phyloP scores from a whole-genome alignment of 2,797 vertebrate genomes.

The Threskiornis aethiopicus region DNA sequence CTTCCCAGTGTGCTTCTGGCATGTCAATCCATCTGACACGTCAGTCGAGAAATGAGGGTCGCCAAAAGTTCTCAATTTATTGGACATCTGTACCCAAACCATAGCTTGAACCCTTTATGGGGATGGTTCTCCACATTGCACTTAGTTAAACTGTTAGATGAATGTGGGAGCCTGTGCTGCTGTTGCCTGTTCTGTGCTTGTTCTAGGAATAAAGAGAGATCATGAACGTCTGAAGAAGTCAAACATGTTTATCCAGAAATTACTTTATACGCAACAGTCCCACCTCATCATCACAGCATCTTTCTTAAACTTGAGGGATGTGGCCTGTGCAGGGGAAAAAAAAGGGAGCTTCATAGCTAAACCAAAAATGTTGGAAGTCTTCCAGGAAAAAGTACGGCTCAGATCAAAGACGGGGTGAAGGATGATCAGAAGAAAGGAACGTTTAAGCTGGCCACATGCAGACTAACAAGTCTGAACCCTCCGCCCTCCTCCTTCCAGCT shows the following conservation, averaged over 20 bases:
- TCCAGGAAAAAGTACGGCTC: constrained; percentile 15
- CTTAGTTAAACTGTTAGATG: not conserved
- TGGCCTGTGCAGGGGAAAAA: not conserved
- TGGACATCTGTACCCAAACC: constrained; percentile 6
- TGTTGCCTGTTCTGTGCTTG: not conserved
- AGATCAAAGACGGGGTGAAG: constrained; percentile 31
- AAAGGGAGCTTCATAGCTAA: not conserved
- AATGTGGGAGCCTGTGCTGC: not conserved
- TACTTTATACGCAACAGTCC: not conserved
- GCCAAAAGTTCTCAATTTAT: constrained; percentile 10
- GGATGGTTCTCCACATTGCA: not conserved
- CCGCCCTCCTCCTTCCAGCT: not conserved
- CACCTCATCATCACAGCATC: not conserved
- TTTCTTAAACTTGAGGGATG: not conserved
- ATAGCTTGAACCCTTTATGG: not conserved
- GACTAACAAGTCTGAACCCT: not conserved
- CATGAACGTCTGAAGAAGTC: not conserved
- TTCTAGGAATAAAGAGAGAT: not conserved
- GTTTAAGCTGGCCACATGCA: not conserved
- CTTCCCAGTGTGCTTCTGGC: constrained; percentile 38
- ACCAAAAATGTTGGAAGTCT: not conserved
- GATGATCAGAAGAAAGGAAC: constrained; percentile 38
- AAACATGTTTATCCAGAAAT: constrained; percentile 4
- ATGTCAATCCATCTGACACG: not conserved
- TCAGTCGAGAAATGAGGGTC: constrained; percentile 6